A percentile compares a stretch with the other conserved stretches of the same genome.
Evolutionary conservation across 23 tunicate species (phyloP).

Genomic region (Diplosoma virens): DNA sequence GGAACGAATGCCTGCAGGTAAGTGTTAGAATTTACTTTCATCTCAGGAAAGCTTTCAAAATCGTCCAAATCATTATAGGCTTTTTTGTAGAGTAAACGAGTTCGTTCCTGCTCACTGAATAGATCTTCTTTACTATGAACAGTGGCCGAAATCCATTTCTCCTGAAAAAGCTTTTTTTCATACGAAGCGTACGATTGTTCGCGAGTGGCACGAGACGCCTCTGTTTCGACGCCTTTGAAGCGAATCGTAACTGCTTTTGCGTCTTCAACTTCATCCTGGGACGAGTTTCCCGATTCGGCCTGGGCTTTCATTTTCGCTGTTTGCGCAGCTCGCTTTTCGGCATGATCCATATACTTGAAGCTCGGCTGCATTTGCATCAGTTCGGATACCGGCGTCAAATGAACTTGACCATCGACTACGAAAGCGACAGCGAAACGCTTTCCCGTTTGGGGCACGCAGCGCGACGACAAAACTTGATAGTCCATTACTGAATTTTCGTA

Average conservation of each 20-base stretch:
- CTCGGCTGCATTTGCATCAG: constrained; percentile 76
- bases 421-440: constrained; percentile 58
- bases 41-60: constrained; percentile 32
- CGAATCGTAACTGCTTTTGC: constrained; percentile 84
- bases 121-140: constrained; percentile 32
- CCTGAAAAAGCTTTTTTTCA: constrained; percentile 67
- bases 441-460: constrained; percentile 29
- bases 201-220: constrained; percentile 60
- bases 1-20: constrained; percentile 54
- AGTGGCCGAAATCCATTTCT: constrained; percentile 58
- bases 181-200: constrained; percentile 79
- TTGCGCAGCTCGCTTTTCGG: constrained; percentile 65
- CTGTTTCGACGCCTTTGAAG: constrained; percentile 72
- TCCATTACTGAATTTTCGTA: constrained; percentile 75
- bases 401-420: constrained; percentile 49
- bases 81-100: constrained; percentile 32
- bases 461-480: constrained; percentile 52
- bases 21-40: constrained; percentile 26
- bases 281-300: constrained; percentile 79
- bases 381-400: constrained; percentile 53
- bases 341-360: constrained; percentile 76
- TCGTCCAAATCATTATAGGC: not conserved
- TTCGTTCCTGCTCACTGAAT: constrained; percentile 45
- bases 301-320: constrained; percentile 73
- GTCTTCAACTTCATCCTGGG: constrained; percentile 88